These are phyloP conservation scores for Diacarnus erythraeanus DNA, from an alignment of 37 sponge, comb jelly and placozoan species.

Conservation along the genomic window DNA sequence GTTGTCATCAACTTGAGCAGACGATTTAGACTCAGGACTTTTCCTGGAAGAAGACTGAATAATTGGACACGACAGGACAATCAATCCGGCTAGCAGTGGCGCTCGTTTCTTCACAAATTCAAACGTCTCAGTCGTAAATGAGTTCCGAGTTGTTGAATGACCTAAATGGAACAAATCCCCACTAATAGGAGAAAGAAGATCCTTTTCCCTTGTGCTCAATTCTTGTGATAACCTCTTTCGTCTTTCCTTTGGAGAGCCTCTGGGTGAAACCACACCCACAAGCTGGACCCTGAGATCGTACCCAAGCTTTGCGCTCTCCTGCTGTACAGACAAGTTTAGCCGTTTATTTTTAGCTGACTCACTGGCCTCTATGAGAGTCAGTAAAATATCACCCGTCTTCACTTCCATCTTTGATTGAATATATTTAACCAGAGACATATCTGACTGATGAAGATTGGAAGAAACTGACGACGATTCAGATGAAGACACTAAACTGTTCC, in stretches of 20 bases:
- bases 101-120: constrained; percentile 37
- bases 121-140: constrained; percentile 40
- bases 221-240: constrained; percentile 5
- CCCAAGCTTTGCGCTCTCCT: constrained; percentile 19
- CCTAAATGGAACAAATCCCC: not conserved
- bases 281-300: constrained; percentile 21
- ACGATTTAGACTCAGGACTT: not conserved
- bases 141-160: not conserved
- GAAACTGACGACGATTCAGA: not conserved
- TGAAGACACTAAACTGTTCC: constrained; percentile 20
- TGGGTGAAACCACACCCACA: not conserved
- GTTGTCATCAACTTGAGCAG: not conserved
- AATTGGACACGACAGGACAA: constrained; percentile 42
- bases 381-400: constrained; percentile 19
- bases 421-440: constrained; percentile 37
- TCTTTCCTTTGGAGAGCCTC: constrained; percentile 8
- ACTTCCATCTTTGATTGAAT: constrained; percentile 6
- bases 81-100: constrained; percentile 38
- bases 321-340: constrained; percentile 13
- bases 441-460: not conserved
- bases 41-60: not conserved
- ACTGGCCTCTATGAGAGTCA: constrained; percentile 23
- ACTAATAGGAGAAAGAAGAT: not conserved
- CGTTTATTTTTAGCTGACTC: constrained; percentile 11
- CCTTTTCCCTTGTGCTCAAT: not conserved